Evolutionary conservation across 2,113 vertebrate species (phyloP).

Genomic region (Callorhinus ursinus): DNA sequence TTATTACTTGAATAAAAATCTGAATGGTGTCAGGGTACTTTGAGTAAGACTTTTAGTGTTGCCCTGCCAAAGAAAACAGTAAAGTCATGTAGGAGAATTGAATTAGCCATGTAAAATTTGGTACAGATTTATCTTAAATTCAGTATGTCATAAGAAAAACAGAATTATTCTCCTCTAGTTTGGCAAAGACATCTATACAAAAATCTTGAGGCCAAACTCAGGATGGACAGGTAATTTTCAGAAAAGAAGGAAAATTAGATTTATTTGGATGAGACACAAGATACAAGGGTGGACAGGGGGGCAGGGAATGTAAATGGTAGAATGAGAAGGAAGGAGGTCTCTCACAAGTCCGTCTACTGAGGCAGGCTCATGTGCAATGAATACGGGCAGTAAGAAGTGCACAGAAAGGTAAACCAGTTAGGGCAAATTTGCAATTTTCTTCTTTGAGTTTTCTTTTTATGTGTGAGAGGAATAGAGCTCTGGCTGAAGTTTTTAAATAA

Average conservation of each 20-base stretch:
- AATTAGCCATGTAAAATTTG: slow-evolving; percentile 27
- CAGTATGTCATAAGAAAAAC: background rate
- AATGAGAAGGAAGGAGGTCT: background rate
- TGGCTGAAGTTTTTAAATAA: background rate
- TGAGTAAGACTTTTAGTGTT: background rate
- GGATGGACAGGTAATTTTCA: slow-evolving; percentile 3
- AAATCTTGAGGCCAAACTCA: background rate
- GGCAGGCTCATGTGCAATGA: background rate
- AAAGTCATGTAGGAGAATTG: background rate
- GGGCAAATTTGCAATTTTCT: background rate
- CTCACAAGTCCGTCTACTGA: background rate
- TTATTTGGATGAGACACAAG: background rate
- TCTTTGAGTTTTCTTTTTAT: slow-evolving; percentile 1
- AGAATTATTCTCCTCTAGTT: background rate
- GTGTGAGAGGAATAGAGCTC: background rate
- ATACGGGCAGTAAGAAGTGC: background rate
- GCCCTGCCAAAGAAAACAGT: slow-evolving; percentile 51
- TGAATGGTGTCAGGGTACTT: background rate
- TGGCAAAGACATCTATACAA: background rate
- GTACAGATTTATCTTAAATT: slow-evolving; percentile 23
- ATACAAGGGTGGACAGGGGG: background rate
- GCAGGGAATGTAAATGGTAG: background rate
- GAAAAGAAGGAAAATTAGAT: background rate
- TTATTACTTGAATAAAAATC: slow-evolving; percentile 20
- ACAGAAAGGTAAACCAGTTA: background rate